Percentiles rank a stretch among this genome's conserved stretches.
These are phyloP conservation scores for Mesochorus sp. DNA, from an alignment of 2,888 invertebrate species.

Conservation along the genomic window DNA sequence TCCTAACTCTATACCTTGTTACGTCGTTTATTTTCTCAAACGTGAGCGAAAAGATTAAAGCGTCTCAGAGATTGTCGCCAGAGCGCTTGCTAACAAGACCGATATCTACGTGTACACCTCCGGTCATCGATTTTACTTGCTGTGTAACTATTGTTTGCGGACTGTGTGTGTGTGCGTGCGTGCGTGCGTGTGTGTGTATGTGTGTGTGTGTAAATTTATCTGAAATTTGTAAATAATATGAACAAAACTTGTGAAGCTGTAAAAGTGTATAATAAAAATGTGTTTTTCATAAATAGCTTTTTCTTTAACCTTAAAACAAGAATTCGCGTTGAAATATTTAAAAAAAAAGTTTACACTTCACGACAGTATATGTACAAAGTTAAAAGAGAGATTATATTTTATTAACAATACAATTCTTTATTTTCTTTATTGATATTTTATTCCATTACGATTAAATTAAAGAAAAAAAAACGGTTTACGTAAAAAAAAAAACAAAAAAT, in stretches of 20 bases:
- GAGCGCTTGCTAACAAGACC: constrained; percentile 12
- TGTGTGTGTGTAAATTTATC: too few relatives aligned
- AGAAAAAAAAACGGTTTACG: background rate
- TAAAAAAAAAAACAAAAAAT: background rate
- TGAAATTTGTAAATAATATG: too few relatives aligned
- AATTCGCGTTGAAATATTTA: too few relatives aligned
- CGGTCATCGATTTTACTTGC: background rate
- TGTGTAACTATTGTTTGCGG: too few relatives aligned
- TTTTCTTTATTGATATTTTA: background rate
- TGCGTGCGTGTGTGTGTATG: background rate
- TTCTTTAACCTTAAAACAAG: too few relatives aligned
- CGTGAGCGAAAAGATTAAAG: constrained; percentile 9
- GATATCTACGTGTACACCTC: background rate
- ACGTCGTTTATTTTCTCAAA: background rate
- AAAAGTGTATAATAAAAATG: too few relatives aligned
- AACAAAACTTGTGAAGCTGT: too few relatives aligned
- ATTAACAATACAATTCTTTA: background rate
- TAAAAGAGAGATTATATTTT: background rate
- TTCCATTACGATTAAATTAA: background rate
- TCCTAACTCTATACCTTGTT: background rate
- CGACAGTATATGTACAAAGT: too few relatives aligned
- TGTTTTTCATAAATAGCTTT: too few relatives aligned
- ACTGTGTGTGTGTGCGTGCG: background rate
- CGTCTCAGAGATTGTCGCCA: background rate
- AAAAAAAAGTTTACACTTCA: too few relatives aligned